Percentiles rank a stretch among this genome's conserved stretches.
These are phyloP conservation scores for Nesoenas mayeri DNA, from an alignment of 2,113 vertebrate species.

Conservation along the genomic window DNA sequence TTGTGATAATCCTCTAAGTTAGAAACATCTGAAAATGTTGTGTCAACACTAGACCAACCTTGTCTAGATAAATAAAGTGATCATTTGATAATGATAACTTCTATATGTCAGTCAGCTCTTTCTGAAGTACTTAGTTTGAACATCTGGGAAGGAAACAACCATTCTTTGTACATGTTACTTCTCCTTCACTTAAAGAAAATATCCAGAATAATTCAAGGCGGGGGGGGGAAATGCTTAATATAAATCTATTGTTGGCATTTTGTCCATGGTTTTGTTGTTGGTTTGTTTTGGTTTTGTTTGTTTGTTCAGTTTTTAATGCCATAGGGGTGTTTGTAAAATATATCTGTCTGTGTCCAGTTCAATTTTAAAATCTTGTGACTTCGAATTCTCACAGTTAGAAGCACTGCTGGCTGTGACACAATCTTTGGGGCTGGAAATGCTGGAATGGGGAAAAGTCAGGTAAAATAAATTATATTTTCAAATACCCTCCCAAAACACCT, in stretches of 20 bases:
- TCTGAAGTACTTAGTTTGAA: background rate
- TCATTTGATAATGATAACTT: background rate
- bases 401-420: constrained; percentile 76
- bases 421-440: constrained; percentile 79
- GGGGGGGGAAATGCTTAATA: background rate
- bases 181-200: background rate
- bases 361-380: background rate
- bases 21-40: background rate
- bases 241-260: no score
- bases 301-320: background rate
- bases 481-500: background rate
- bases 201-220: background rate
- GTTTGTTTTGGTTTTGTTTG: background rate
- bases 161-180: background rate
- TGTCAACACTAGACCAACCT: background rate
- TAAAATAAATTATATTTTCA: constrained; percentile 23
- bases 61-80: background rate
- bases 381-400: constrained; percentile 78
- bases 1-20: background rate
- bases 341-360: background rate
- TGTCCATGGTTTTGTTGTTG: no score
- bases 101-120: background rate
- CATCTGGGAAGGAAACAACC: background rate
- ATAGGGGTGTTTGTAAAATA: background rate
- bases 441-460: constrained; percentile 80